A percentile compares a stretch with the other conserved stretches of the same genome.
Conservation (phyloP, 2,113 vertebrate species). For the Zosterops pallidus region DNA sequence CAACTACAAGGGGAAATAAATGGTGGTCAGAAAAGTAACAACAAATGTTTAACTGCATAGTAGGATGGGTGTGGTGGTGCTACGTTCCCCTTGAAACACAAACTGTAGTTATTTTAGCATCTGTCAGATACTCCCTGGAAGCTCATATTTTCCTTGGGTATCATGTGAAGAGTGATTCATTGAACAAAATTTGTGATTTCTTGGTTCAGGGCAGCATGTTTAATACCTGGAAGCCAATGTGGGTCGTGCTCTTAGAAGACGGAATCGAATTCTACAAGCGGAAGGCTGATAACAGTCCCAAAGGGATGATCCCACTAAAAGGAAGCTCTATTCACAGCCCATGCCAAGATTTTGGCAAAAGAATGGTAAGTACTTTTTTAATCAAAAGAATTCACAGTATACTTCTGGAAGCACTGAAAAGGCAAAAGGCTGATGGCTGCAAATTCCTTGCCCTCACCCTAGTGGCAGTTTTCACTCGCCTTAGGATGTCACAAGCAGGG, state of each 20-base stretch:
- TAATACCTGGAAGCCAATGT: slow-evolving; percentile 92
- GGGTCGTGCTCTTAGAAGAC: slow-evolving; percentile 92
- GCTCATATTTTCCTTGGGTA: not conserved
- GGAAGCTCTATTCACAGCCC: slow-evolving; percentile 83
- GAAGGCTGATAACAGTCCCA: slow-evolving; percentile 88
- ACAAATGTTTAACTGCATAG: not conserved
- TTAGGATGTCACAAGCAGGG: not conserved
- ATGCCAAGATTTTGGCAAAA: slow-evolving; percentile 90
- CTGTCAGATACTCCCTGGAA: not conserved
- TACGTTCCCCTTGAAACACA: not conserved
- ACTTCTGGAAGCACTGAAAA: not conserved
- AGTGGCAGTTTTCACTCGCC: accelerated
- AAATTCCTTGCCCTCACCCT: not conserved
- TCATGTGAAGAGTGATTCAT: not conserved
- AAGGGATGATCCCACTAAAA: slow-evolving; percentile 95
- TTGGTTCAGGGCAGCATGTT: slow-evolving; percentile 85
- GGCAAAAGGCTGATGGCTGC: not conserved
- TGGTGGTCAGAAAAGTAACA: not conserved
- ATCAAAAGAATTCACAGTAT: not conserved
- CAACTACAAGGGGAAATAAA: not conserved
- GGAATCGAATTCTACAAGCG: slow-evolving; percentile 93
- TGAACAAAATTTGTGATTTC: not conserved
- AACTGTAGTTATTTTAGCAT: not conserved
- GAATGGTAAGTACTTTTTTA: slow-evolving; percentile 77
- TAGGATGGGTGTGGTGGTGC: not conserved